phyloP scores from a whole-genome alignment of 1,140 invertebrate species.

The Bombus ignitus region DNA sequence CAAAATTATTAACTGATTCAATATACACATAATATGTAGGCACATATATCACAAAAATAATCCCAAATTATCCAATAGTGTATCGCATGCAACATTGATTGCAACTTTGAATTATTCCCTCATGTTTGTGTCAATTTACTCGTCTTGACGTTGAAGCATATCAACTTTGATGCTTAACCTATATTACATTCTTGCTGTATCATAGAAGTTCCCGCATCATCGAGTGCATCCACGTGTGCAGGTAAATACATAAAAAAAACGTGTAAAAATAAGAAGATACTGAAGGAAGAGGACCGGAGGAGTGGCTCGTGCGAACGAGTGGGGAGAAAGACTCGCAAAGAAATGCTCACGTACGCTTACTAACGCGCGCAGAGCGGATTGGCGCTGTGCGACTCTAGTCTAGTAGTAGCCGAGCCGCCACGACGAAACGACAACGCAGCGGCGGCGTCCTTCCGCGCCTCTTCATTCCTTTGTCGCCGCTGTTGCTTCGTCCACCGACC shows the following conservation, averaged over 20 bases:
- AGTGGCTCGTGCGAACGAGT: not conserved
- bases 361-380: constrained; percentile 14
- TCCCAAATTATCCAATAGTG: no score
- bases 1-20: no score
- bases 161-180: not conserved
- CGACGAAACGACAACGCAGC: constrained; percentile 44
- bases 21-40: no score
- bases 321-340: not conserved
- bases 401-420: constrained; percentile 52
- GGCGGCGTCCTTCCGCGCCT: constrained; percentile 22
- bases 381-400: constrained; percentile 37
- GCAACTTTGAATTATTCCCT: not conserved
- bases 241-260: constrained; percentile 14
- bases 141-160: not conserved
- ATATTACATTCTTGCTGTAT: not conserved
- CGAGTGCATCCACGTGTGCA: not conserved
- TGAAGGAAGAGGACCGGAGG: not conserved
- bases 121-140: not conserved
- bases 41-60: not conserved
- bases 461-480: not conserved
- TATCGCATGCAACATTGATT: no score
- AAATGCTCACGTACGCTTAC: constrained; percentile 32
- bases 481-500: constrained; percentile 10
- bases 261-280: not conserved
- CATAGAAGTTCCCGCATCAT: not conserved